Evolutionary conservation across 2,797 vertebrate species (phyloP).

Genomic region (Smutsia temminckii): DNA sequence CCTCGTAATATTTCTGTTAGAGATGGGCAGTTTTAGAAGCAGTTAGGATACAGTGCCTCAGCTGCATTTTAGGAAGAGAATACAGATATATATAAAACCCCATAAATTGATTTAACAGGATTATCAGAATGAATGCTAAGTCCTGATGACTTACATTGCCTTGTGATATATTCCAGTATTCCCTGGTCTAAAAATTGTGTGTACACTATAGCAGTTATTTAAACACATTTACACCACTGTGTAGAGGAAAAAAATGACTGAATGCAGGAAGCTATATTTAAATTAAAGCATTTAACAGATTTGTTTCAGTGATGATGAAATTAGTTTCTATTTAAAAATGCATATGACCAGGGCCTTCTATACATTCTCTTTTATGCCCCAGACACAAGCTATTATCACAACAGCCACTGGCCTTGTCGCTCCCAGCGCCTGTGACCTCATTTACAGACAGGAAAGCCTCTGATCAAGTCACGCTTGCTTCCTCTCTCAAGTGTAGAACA

Average conservation of each 20-base stretch:
- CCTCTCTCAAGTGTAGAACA: not conserved
- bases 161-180: not conserved
- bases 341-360: not conserved
- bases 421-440: not conserved
- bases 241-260: not conserved
- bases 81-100: not conserved
- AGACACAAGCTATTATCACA: not conserved
- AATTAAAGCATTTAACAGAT: conserved; percentile 69
- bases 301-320: conserved; percentile 29
- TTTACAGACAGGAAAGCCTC: not conserved
- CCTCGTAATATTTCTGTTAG: not conserved
- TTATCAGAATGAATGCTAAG: not conserved
- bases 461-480: not conserved
- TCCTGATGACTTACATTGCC: not conserved
- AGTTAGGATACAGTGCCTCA: not conserved
- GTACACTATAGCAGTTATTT: not conserved
- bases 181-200: not conserved
- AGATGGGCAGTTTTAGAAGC: not conserved
- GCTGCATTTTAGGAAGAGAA: not conserved
- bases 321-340: not conserved
- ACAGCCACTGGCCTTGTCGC: not conserved
- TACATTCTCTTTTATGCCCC: not conserved
- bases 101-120: not conserved
- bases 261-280: conserved; percentile 35
- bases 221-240: conserved; percentile 31